These are phyloP conservation scores for Goniozus legneri DNA, from an alignment of 1,140 invertebrate species.

Conservation along the genomic window DNA sequence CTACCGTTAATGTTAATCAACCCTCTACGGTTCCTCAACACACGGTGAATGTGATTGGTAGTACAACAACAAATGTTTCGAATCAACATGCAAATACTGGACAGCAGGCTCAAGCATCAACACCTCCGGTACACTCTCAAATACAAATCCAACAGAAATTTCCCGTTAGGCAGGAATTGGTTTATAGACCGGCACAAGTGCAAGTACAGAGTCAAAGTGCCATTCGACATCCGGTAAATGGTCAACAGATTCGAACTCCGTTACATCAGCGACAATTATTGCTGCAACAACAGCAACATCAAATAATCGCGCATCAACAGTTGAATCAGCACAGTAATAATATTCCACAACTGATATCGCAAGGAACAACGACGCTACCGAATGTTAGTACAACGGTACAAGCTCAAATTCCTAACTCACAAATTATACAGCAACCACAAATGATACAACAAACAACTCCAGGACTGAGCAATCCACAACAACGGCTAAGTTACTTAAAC, in stretches of 20 bases:
- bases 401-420: conserved; percentile 31
- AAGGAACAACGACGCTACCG: conserved; percentile 38
- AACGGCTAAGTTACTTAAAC: conserved; percentile 47
- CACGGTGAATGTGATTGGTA: conserved; percentile 18
- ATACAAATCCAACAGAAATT: conserved; percentile 52
- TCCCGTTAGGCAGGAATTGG: conserved; percentile 42
- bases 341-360: conserved; percentile 17
- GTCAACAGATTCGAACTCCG: conserved; percentile 42
- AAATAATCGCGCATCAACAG: conserved; percentile 24
- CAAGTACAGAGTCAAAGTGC: conserved; percentile 39
- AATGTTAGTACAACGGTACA: conserved; percentile 32
- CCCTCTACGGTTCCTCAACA: conserved; percentile 47
- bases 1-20: conserved; percentile 43
- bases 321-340: conserved; percentile 23
- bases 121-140: conserved; percentile 37
- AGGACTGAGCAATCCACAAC: conserved; percentile 37
- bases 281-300: conserved; percentile 30
- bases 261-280: conserved; percentile 42
- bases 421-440: conserved; percentile 36
- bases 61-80: no score
- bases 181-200: conserved; percentile 37
- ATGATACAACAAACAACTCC: conserved; percentile 29
- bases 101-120: conserved; percentile 27
- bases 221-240: conserved; percentile 44
- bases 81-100: conserved; percentile 19